Base-by-base conservation (phyloP, 2,888 invertebrate genomes). In the Aricia artaxerxes region DNA sequence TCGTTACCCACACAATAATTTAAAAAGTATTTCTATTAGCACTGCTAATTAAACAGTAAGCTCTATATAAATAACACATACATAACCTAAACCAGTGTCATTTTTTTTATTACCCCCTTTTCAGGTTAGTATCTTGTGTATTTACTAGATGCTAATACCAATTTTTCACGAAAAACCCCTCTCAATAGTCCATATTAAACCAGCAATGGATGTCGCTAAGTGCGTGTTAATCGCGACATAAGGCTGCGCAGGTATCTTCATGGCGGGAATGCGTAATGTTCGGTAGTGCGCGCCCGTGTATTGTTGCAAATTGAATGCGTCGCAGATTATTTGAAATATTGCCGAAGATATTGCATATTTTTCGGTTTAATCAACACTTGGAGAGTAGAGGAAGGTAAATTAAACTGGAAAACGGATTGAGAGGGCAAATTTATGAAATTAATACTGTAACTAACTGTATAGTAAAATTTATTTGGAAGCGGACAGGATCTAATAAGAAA, bases 181-280 rank as follows among this genome's bases (percentile, higher is more conserved):
- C 57, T 57, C 49, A 11, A 9, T 11, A 9, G 4, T 16, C 49
- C 57, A 72, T 78, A 60, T 76, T 64, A 5, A 77, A 61, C 80
- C 81, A 61, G 80, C 80, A 80, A 80, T 84, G 84, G 82, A 85
- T 82, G 80, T 80, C 78, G 78, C 79, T n/a, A 3, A 24, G 35
- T 11, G 40, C 9, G 24, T 61, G 79, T 38, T 72, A 77, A 24
- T 80, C 78, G 79, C 40, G 53, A 24, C 78, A 38, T 76, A 79
- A 82, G 80, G 82, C 82, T 81, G 79, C 82, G 82, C 85, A 87
- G 88, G 88, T 89, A 88, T 83, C 85, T 88, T 90, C 92, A 91
- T 89, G 92, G 84, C 84, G 84, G 86, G 93, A 91, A 94, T 94
- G 91, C 93, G 90, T 93, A 94, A 93, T 93, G 91, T 90, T 87